Conservation (phyloP, 2,888 invertebrate species). For the Aquatica leii region DNA sequence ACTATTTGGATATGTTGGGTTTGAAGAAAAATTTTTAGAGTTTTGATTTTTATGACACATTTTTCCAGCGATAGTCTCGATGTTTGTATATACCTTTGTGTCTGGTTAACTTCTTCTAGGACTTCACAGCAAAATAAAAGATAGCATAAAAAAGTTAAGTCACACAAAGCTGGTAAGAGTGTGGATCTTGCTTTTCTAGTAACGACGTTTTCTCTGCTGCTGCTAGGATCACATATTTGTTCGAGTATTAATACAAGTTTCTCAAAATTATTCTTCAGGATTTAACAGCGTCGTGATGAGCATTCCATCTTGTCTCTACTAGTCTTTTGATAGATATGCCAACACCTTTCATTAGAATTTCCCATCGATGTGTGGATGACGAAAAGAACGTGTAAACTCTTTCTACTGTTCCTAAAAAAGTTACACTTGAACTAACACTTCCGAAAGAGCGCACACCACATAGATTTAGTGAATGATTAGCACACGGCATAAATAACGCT, state of each 20-base stretch:
- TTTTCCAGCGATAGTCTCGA: no score
- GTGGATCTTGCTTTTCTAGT: neutral
- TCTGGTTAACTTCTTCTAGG: no score
- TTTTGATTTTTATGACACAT: neutral
- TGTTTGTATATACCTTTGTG: no score
- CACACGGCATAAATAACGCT: neutral
- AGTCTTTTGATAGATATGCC: neutral
- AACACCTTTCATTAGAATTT: neutral
- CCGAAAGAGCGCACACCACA: neutral
- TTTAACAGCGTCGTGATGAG: slow-evolving; percentile 1
- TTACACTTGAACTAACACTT: neutral
- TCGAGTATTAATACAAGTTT: neutral
- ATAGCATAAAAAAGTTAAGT: neutral
- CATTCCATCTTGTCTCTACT: neutral
- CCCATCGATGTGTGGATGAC: neutral
- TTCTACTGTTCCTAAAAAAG: neutral
- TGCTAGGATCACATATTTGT: neutral
- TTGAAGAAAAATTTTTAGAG: neutral
- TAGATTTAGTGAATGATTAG: slow-evolving; percentile 2
- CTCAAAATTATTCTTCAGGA: neutral
- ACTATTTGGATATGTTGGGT: neutral
- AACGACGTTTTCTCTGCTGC: neutral
- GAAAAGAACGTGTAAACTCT: neutral
- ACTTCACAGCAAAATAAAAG: neutral
- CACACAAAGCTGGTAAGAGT: neutral